phyloP scores from a whole-genome alignment of 92 coral and sea anemone species.

The Zoanthus gigantus region DNA sequence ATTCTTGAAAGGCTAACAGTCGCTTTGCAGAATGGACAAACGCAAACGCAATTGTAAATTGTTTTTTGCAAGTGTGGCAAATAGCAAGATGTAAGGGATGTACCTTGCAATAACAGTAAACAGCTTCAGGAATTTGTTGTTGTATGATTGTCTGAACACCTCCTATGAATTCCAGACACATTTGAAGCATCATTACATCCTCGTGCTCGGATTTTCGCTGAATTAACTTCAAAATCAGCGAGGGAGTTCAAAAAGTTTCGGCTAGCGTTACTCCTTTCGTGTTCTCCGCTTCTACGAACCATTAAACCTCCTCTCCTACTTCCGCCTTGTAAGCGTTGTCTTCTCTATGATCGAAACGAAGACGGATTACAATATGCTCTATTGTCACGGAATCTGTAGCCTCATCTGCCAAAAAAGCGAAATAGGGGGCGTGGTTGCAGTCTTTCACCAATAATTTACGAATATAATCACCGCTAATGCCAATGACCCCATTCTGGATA shows the following conservation, averaged over 20 bases:
- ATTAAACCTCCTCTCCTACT: conserved; percentile 60
- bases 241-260: conserved; percentile 62
- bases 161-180: conserved; percentile 61
- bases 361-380: too few relatives aligned
- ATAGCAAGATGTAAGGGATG: conserved; percentile 66
- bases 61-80: conserved; percentile 65
- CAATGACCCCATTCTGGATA: background rate
- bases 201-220: conserved; percentile 55
- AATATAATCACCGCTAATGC: background rate
- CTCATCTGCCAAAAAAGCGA: background rate
- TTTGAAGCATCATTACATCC: conserved; percentile 68
- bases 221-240: conserved; percentile 50
- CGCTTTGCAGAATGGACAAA: conserved; percentile 72
- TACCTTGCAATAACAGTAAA: conserved; percentile 68
- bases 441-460: background rate
- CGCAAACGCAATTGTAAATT: conserved; percentile 69
- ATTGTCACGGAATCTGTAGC: background rate
- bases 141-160: conserved; percentile 67
- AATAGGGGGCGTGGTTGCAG: background rate
- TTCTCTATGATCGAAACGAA: background rate
- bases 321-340: background rate
- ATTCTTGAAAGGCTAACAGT: conserved; percentile 74
- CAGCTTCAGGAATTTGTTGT: conserved; percentile 67
- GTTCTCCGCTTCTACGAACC: conserved; percentile 79
- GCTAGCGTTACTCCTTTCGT: conserved; percentile 78